These are phyloP conservation scores for Echinometra lucunter DNA, from an alignment of 53 echinoderm and acorn worm species.

Conservation along the genomic window DNA sequence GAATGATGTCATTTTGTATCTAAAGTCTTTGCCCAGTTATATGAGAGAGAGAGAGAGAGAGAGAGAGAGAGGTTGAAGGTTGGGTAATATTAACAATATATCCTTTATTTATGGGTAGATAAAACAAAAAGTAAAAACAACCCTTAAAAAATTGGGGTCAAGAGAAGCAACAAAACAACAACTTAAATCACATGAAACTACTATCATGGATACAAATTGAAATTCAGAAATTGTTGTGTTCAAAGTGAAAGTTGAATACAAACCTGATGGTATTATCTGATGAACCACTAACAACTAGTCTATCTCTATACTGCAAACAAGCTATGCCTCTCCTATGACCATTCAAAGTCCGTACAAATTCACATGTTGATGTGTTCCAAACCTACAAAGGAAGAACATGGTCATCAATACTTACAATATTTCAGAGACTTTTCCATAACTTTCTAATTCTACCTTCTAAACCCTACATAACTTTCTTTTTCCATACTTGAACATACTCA, in stretches of 20 bases:
- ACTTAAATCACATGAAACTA: background rate
- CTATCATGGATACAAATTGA: background rate
- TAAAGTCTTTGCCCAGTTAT: too few relatives aligned
- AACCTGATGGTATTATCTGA: slow-evolving; percentile 99
- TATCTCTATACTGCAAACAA: slow-evolving; percentile 97
- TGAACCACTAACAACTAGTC: slow-evolving; percentile 98
- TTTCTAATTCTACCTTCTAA: too few relatives aligned
- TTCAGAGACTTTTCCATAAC: too few relatives aligned
- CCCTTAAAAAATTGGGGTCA: background rate
- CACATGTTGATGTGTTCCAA: slow-evolving; percentile 99
- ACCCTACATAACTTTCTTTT: too few relatives aligned
- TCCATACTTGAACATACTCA: too few relatives aligned
- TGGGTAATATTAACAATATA: background rate
- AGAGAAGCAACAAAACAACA: background rate
- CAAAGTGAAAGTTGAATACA: background rate
- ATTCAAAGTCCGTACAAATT: slow-evolving; percentile 98
- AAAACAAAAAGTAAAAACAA: background rate
- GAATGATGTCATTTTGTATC: too few relatives aligned
- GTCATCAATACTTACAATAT: too few relatives aligned
- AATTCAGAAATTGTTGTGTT: background rate
- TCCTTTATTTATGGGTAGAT: too few relatives aligned
- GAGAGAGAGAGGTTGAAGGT: too few relatives aligned
- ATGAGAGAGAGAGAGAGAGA: too few relatives aligned
- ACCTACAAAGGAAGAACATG: slow-evolving; percentile 75
- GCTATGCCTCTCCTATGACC: slow-evolving; percentile 98